Percentiles rank a stretch among this genome's conserved stretches.
Evolutionary conservation across 2,797 vertebrate species (phyloP).

Genomic region (Gadopsis bispinosus): DNA sequence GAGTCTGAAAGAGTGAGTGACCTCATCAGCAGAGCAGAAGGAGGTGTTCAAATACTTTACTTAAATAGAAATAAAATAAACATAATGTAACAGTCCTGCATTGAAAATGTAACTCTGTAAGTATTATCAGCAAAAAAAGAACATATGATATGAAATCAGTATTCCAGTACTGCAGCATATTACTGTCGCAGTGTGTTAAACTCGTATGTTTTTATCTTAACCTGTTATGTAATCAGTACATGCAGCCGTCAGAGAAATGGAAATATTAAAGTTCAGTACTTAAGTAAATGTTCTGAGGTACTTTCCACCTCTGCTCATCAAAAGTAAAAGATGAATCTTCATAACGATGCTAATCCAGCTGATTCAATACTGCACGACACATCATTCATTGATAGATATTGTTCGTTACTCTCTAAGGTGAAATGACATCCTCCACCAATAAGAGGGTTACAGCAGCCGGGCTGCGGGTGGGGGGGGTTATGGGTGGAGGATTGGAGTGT

Average conservation of each 20-base stretch:
- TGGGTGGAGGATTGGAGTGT: neutral
- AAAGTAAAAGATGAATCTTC: neutral
- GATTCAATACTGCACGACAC: too few relatives aligned
- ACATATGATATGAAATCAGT: neutral
- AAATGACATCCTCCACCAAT: neutral
- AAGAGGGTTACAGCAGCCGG: neutral
- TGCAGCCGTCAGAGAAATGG: neutral
- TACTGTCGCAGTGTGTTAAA: too few relatives aligned
- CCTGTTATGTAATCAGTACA: too few relatives aligned
- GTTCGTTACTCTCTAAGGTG: neutral
- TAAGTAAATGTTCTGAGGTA: too few relatives aligned
- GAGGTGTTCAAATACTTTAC: too few relatives aligned
- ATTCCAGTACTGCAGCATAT: neutral
- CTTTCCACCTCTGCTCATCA: neutral
- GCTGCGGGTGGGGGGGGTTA: neutral
- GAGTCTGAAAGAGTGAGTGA: too few relatives aligned
- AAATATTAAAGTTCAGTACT: neutral
- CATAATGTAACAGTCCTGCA: too few relatives aligned
- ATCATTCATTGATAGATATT: neutral
- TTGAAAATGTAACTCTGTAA: too few relatives aligned
- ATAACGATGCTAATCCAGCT: neutral
- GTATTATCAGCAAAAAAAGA: too few relatives aligned
- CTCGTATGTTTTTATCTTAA: too few relatives aligned
- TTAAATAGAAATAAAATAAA: too few relatives aligned
- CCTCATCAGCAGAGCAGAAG: too few relatives aligned